phyloP scores from a whole-genome alignment of 2,888 invertebrate species.

The Troides aeacus region DNA sequence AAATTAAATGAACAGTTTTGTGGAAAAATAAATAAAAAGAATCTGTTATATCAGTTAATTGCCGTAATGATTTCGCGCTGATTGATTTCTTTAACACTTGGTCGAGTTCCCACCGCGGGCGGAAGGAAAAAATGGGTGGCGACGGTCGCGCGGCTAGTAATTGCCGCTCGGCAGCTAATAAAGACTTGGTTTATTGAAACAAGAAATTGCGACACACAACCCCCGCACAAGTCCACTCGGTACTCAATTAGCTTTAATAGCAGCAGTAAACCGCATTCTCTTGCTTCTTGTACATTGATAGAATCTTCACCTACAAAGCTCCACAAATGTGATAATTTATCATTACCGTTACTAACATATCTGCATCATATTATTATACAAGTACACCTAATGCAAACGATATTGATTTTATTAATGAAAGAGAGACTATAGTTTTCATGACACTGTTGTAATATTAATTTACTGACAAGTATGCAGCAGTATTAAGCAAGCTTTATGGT shows the following conservation, averaged over 20 bases:
- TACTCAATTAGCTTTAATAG: slow-evolving; percentile 60
- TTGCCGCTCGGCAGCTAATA: slow-evolving; percentile 54
- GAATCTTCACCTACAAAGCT: not conserved
- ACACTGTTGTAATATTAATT: not conserved
- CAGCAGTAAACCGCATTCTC: slow-evolving; percentile 54
- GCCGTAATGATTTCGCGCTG: slow-evolving; percentile 42
- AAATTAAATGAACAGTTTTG: too few relatives aligned
- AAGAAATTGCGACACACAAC: slow-evolving; percentile 65
- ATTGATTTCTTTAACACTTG: slow-evolving; percentile 70
- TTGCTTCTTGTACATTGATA: slow-evolving; percentile 29
- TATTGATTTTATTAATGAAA: not conserved
- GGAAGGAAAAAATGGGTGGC: slow-evolving; percentile 47
- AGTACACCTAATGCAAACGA: not conserved
- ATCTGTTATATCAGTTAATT: slow-evolving; percentile 17
- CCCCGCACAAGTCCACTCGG: slow-evolving; percentile 49
- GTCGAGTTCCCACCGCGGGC: slow-evolving; percentile 58
- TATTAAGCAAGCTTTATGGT: too few relatives aligned
- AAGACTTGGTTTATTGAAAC: slow-evolving; percentile 66
- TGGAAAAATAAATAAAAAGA: not conserved
- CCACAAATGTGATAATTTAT: not conserved
- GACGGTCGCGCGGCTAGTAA: slow-evolving; percentile 46
- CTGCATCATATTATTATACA: not conserved
- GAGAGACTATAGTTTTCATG: not conserved
- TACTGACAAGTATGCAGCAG: not conserved
- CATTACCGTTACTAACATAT: not conserved